Evolutionary conservation across 2,888 invertebrate species (phyloP).

Genomic region (Troglohyphantes excavatus): DNA sequence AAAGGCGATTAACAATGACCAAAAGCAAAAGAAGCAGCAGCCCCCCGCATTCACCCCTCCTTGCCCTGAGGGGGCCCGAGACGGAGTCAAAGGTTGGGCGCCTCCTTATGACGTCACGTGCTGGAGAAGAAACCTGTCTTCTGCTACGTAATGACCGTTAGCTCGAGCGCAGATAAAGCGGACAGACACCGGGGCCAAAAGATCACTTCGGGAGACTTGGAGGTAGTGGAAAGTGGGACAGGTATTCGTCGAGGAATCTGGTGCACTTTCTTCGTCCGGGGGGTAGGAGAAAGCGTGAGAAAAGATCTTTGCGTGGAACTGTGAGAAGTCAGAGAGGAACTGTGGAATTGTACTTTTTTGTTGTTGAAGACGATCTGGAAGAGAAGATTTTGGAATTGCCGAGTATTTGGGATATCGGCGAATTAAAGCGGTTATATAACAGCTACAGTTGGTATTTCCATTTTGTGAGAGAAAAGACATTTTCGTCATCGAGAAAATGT

Average conservation of each 20-base stretch:
- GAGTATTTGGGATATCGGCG: too few species aligned
- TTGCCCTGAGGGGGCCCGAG: slow-evolving; percentile 29
- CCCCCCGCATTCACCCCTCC: slow-evolving; percentile 50
- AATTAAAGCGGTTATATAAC: background rate
- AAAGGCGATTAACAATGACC: slow-evolving; percentile 13
- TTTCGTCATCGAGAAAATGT: too few species aligned
- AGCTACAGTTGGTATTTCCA: too few species aligned
- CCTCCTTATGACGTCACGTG: slow-evolving; percentile 36
- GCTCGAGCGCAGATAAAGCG: slow-evolving; percentile 58
- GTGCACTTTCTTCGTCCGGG: slow-evolving; percentile 38
- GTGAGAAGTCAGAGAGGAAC: too few species aligned
- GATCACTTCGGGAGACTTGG: slow-evolving; percentile 60
- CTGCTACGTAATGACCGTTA: slow-evolving; percentile 76
- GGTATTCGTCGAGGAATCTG: slow-evolving; percentile 32
- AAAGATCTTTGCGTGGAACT: too few species aligned
- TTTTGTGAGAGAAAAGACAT: too few species aligned
- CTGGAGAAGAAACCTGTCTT: slow-evolving; percentile 67
- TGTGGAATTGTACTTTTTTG: background rate
- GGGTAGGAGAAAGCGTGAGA: background rate
- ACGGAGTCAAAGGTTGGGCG: background rate
- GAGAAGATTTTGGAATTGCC: too few species aligned
- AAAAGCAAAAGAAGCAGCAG: background rate
- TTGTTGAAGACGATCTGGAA: background rate
- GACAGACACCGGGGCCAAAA: slow-evolving; percentile 52
- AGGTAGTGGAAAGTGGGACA: slow-evolving; percentile 64